Evolutionary conservation across 2,113 vertebrate genomes (phyloP), one percentile per base, ranked within the genome.

Genomic region (Chionomys nivalis): DNA sequence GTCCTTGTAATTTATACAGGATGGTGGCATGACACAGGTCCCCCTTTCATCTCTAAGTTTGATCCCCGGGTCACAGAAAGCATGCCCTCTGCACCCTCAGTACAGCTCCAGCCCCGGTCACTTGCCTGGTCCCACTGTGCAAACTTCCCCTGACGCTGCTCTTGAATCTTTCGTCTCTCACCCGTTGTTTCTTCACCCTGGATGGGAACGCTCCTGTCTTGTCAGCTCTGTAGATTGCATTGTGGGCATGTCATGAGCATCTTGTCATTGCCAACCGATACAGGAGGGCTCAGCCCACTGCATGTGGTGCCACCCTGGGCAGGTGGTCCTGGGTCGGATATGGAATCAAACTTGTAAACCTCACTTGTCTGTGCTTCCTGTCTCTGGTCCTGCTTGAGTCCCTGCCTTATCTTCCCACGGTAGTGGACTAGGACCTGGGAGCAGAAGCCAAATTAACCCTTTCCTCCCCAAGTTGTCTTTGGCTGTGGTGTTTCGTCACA

Each of bases 131-230:
- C 52, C 21, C 44, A 0, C 21, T 1, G 49, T 3, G 31, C 4
- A 6, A 76, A 7, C 1, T 17, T 31, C 17, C 0, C 17, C 44
- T 28, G 76, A 89, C 39, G 31, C 77, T 13, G 12, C 55, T 49
- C 7, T 6, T 16, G 13, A 19, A 11, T 5, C 11, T 33, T 14
- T 44, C 13, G 0, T 3, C 1, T 5, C 49, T 36, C 23, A 28
- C 23, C 28, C 3, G 24, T 16, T 63, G 61, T 5, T 14, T 72
- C 55, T 66, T 79, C 23, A 75, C 9, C 36, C 4, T 17, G 33
- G 28, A 66, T 0, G 11, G 63, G 49, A 55, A 4, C 4, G 13
- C 3, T 36, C 9, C 49, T 26, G 12, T 36, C 17, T 75, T 61
- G 73, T 49, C 68, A 72, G n/a, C 31, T 66, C 4, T 28, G 81